phyloP scores from a whole-genome alignment of 2,797 vertebrate genomes.

The Muscicapa striata region DNA sequence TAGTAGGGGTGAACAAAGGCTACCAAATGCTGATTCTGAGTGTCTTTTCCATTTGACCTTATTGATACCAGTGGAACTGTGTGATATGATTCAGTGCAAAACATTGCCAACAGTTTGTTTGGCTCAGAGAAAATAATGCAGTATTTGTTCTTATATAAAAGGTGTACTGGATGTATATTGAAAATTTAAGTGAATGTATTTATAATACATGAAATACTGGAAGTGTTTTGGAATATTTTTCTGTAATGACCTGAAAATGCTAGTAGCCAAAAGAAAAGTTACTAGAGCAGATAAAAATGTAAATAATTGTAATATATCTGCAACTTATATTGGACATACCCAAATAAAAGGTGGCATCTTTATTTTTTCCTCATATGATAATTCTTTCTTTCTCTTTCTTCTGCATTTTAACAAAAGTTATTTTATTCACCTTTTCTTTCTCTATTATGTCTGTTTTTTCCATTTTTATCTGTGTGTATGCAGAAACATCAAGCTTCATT shows the following conservation, averaged over 20 bases:
- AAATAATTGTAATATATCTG: not conserved
- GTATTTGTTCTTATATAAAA: not conserved
- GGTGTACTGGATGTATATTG: not conserved
- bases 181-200: not conserved
- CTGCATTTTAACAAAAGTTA: not conserved
- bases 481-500: not conserved
- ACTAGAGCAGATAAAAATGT: not conserved
- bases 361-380: not conserved
- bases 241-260: not conserved
- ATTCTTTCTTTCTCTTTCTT: not conserved
- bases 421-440: not conserved
- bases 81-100: not conserved
- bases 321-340: not conserved
- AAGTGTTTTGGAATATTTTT: not conserved
- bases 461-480: not conserved
- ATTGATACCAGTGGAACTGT: not conserved
- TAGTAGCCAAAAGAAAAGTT: not conserved
- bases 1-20: not conserved
- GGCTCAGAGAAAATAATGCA: not conserved
- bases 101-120: not conserved
- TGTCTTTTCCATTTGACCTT: not conserved
- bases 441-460: not conserved
- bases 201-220: not conserved
- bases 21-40: not conserved
- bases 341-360: not conserved